A percentile compares a stretch with the other conserved stretches of the same genome.
Conservation (phyloP, 2,888 invertebrate species). For the Subacronicta megacephala region DNA sequence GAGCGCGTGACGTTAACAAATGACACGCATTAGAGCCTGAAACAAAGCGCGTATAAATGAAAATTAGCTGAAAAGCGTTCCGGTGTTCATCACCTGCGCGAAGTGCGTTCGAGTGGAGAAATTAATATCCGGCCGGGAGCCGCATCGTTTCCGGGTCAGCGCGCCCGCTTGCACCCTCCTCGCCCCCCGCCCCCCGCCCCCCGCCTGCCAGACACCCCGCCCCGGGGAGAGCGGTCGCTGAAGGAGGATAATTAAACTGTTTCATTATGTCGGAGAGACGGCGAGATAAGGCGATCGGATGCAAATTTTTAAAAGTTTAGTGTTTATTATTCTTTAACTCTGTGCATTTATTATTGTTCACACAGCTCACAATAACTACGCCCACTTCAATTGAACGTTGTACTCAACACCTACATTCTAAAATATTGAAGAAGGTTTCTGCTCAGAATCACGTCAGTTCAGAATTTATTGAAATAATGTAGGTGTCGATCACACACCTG, state of each 20-base stretch:
- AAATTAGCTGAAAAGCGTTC: slow-evolving; percentile 53
- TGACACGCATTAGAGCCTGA: slow-evolving; percentile 22
- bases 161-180: slow-evolving; percentile 50
- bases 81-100: slow-evolving; percentile 60
- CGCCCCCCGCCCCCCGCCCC: background rate
- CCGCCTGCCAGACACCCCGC: background rate
- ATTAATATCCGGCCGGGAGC: slow-evolving; percentile 78
- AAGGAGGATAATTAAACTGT: slow-evolving; percentile 75
- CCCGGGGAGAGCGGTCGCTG: slow-evolving; percentile 38
- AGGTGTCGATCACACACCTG: no score
- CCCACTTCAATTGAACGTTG: slow-evolving; percentile 1
- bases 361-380: background rate
- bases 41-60: slow-evolving; percentile 48
- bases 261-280: slow-evolving; percentile 68
- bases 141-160: slow-evolving; percentile 78
- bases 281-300: slow-evolving; percentile 57
- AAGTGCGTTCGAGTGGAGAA: slow-evolving; percentile 76
- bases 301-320: slow-evolving; percentile 52
- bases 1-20: slow-evolving; percentile 10
- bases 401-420: background rate
- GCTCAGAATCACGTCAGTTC: no score
- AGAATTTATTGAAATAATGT: no score
- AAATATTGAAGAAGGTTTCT: background rate
- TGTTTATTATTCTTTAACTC: slow-evolving; percentile 32
- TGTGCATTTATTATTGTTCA: no score